Evolutionary conservation across 2,113 vertebrate species (phyloP), one percentile per base, ranked within the genome.

Genomic region (Dermatemys mawii): DNA sequence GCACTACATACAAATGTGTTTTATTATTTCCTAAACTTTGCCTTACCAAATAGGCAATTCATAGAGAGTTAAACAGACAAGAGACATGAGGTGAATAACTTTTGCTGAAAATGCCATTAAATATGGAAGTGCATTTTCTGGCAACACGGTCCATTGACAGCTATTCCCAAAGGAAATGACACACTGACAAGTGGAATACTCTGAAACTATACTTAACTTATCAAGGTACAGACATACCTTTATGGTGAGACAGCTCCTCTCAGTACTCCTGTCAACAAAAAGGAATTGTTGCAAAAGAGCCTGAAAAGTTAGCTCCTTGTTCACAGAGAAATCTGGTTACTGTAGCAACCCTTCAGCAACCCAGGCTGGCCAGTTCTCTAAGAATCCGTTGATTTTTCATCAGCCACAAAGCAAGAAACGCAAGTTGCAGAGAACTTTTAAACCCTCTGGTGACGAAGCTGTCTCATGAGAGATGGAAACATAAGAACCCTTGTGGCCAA

Each of bases 331-430:
- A 85, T 27, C 44, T 88, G 57, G 95, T 92, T 95, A 81, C 94
- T 95, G 92, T 88, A 93, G 93, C 90, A 97, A 96, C 92, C 70
- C 73, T 22, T 32, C n/a, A 95, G 92, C 92, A 97, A 79, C 92
- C 50, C 44, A 26, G 78, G 90, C 60, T 95, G 92, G 79, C 89
- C 92, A 60, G 87, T 83, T 81, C 88, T 82, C 67, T 81, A 21
- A 6, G 3, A 89, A 67, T 78, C 54, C 53, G 73, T 10, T 60
- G 63, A 73, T 83, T 78, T 97, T 97, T 87, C 87, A 90, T 89
- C 89, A 96, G 79, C 85, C 91, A 85, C 94, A 84, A 57, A 84
- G 50, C 89, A 50, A 92, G 85, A 92, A 86, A 0, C 75, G 24
- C 78, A 93, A 84, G 57, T 19, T 94, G 63, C 83, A 78, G 81